Evolutionary conservation across 1,140 invertebrate genomes (phyloP), one percentile per base, ranked within the genome.

Genomic region (Wiebesia pumilae): DNA sequence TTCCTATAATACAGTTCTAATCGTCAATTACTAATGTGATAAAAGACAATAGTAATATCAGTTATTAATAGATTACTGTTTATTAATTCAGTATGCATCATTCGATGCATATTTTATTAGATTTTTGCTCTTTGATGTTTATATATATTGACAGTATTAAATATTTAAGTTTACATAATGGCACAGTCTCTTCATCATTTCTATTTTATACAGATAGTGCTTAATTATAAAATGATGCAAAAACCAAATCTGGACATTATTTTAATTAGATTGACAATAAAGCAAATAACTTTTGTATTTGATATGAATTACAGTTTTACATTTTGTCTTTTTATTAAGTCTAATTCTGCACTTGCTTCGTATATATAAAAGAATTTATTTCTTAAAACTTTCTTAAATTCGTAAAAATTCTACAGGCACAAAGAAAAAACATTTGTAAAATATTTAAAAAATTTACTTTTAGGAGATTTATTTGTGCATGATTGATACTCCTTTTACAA

Each of bases 151-250:
- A 87, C 62, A 62, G 47, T 82, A 78, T 83, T 83, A 79, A 87
- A 79, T 83, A 87, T 83, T 86, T 79, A 83, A 78, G 81, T 87
- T 83, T 83, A 87, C 81, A 83, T 58, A 80, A 87, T 87, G 85
- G 85, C 81, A 87, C 85, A 71, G 81, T 83, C 75, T 86, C 71
- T 83, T 86, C 71, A 62, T 75, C 21, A 86, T 83, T 82, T 87
- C 9, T 65, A 71, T 79, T 71, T 87, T 80, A 69, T 69, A 83
- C 30, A 83, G 21, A 81, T 54, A 27, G 16, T 54, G 24, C 58
- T 81, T 69, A 82, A 67, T 65, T 81, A 27, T 51, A 65, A 81
- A 65, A 54, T 77, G 16, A 47, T 77, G 35, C 54, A 38, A 65
- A 65, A 65, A 75, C 77, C 12, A 81, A 47, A 77, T 81, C 16